These are phyloP conservation scores for Drosophila monieri DNA, from an alignment of 2,888 invertebrate species.

Conservation along the genomic window DNA sequence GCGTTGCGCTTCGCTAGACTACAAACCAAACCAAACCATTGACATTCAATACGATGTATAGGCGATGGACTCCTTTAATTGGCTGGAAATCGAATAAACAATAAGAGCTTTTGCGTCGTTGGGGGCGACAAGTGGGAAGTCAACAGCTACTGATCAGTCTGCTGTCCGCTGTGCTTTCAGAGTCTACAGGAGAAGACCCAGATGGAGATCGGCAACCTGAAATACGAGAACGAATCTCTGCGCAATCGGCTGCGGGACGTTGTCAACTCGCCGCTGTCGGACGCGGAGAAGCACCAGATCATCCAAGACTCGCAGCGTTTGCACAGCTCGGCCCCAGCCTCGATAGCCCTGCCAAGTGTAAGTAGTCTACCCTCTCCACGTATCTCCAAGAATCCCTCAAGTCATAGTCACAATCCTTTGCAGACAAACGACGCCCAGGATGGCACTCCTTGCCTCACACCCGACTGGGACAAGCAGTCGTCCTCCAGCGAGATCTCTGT, in stretches of 20 bases:
- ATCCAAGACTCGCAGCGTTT: conserved; percentile 89
- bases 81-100: conserved; percentile 6
- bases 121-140: no score
- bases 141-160: no score
- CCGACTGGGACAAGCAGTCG: conserved; percentile 96
- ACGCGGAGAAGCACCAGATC: conserved; percentile 92
- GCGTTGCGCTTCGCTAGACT: conserved; percentile 68
- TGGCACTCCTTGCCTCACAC: conserved; percentile 89
- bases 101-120: conserved; percentile 29
- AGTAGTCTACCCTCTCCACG: no score
- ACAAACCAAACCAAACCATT: conserved; percentile 47
- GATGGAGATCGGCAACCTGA: conserved; percentile 85
- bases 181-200: conserved; percentile 83
- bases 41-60: conserved; percentile 70
- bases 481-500: conserved; percentile 95
- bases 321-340: conserved; percentile 90
- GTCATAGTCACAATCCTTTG: neutral
- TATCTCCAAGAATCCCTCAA: neutral
- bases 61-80: conserved; percentile 48
- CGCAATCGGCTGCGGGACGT: conserved; percentile 91
- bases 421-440: conserved; percentile 65
- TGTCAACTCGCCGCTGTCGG: conserved; percentile 91
- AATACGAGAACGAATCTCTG: conserved; percentile 91
- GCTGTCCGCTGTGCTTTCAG: conserved; percentile 55
- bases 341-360: conserved; percentile 86